Percentiles rank a stretch among this genome's conserved stretches.
phyloP scores from a whole-genome alignment of 2,113 vertebrate species.

The Nannobrachium achirus region DNA sequence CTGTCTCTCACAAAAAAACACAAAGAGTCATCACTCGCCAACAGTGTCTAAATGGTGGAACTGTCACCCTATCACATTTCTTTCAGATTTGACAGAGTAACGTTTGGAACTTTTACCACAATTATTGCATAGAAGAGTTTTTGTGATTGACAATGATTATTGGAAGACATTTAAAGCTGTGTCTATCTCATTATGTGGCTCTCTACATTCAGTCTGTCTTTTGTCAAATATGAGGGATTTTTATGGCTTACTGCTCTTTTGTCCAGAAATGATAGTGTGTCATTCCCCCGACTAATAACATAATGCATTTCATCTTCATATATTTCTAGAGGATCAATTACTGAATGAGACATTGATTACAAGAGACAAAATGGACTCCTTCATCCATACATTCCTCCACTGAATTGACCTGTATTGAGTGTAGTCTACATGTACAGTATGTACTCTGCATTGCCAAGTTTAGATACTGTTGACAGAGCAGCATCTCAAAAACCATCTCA shows the following conservation, averaged over 20 bases:
- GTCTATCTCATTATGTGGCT: background rate
- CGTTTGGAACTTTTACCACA: conserved; percentile 3
- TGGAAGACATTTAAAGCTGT: conserved; percentile 12
- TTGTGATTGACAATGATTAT: conserved; percentile 17
- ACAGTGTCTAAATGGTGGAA: conserved; percentile 37
- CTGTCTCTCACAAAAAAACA: conserved; percentile 35
- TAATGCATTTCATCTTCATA: too few species aligned
- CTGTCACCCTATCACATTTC: conserved; percentile 42
- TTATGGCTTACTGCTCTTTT: background rate
- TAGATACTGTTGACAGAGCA: too few species aligned
- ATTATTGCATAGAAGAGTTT: background rate
- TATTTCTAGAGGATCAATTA: too few species aligned
- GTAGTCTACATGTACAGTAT: too few species aligned
- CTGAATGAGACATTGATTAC: too few species aligned
- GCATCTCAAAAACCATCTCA: too few species aligned
- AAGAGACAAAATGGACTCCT: too few species aligned
- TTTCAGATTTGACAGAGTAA: conserved; percentile 10
- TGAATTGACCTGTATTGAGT: too few species aligned
- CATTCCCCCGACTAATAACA: too few species aligned
- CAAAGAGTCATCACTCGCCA: conserved; percentile 18
- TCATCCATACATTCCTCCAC: too few species aligned
- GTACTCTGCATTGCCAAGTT: too few species aligned
- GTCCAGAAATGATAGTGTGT: background rate
- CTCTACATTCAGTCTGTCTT: background rate
- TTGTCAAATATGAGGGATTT: too few species aligned